Evolutionary conservation across 2,797 vertebrate species (phyloP).

Genomic region (Neosilurus hyrtlii): DNA sequence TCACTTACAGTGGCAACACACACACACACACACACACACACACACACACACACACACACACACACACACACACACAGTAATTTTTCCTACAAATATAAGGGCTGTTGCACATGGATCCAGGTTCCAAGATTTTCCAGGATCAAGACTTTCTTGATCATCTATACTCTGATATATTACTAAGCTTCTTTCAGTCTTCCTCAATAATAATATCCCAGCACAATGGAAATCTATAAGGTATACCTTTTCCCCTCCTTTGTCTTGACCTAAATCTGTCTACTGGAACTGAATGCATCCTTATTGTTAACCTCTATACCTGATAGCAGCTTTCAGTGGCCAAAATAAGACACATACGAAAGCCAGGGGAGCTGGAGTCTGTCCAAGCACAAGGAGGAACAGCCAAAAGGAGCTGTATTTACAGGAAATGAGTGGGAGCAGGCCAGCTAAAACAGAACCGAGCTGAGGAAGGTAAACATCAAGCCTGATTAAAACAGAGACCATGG

Average conservation of each 20-base stretch:
- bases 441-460: not conserved
- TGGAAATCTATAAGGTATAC: constrained; percentile 17
- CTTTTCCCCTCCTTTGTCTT: not conserved
- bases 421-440: constrained; percentile 24
- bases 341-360: constrained; percentile 5
- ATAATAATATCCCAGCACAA: not conserved
- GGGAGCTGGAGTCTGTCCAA: constrained; percentile 38
- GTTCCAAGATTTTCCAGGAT: not conserved
- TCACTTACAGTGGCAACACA: not conserved
- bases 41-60: too few relatives aligned
- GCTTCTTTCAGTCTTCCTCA: not conserved
- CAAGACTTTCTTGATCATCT: not conserved
- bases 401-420: constrained; percentile 37
- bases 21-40: not conserved
- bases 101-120: not conserved
- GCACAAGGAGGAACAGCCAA: not conserved
- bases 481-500: not conserved
- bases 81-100: not conserved
- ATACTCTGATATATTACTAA: not conserved
- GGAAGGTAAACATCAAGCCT: not conserved
- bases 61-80: not conserved
- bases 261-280: constrained; percentile 26
- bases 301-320: constrained; percentile 38
- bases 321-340: constrained; percentile 35
- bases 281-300: constrained; percentile 23